Conservation (phyloP, 2,113 vertebrate genomes). For the Sorex fumeus region DNA sequence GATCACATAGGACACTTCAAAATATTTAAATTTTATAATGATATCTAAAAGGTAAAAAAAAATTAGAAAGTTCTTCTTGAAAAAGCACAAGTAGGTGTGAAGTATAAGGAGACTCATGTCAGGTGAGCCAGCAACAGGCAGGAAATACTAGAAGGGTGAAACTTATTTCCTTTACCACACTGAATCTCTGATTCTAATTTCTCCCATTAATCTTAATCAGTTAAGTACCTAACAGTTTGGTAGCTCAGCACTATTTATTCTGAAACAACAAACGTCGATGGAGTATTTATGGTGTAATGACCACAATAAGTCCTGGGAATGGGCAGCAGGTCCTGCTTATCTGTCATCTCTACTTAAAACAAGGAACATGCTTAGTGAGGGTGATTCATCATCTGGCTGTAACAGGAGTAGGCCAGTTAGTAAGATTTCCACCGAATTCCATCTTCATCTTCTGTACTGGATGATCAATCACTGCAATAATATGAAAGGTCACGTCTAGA, state of each 20-base stretch:
- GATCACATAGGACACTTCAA: background rate
- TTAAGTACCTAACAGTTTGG: background rate
- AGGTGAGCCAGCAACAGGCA: background rate
- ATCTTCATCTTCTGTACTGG: background rate
- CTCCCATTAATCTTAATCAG: background rate
- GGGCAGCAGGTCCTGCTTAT: background rate
- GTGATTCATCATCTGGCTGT: background rate
- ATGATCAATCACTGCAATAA: slow-evolving; percentile 11
- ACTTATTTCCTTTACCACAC: background rate
- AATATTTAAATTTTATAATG: background rate
- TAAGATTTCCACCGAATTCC: background rate
- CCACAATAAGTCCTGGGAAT: background rate
- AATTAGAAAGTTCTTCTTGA: background rate
- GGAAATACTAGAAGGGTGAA: background rate
- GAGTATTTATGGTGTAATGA: background rate
- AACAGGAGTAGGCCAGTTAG: background rate
- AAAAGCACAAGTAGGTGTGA: background rate
- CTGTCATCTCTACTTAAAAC: background rate
- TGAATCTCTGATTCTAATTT: background rate
- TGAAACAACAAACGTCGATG: slow-evolving; percentile 26
- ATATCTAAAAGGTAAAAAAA: background rate
- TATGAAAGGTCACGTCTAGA: background rate
- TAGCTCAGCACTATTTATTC: background rate
- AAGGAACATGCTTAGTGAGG: background rate
- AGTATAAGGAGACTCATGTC: background rate